Evolutionary conservation across 2,797 vertebrate species (phyloP).

Genomic region (Peromyscus attwateri): DNA sequence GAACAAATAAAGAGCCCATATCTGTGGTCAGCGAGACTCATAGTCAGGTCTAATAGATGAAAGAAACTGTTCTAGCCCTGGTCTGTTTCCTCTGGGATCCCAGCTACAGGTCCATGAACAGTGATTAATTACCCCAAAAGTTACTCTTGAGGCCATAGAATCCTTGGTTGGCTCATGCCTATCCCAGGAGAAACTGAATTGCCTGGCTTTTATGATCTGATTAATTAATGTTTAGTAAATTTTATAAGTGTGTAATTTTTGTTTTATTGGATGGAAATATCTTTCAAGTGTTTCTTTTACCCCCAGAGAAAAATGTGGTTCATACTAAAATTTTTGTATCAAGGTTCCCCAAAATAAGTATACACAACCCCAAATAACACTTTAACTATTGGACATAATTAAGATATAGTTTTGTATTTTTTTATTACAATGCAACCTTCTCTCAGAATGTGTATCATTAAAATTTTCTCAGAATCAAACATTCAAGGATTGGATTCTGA

Average conservation of each 20-base stretch:
- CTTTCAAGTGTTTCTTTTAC: slow-evolving; percentile 64
- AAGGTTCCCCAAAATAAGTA: slow-evolving; percentile 54
- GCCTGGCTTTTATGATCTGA: slow-evolving; percentile 6
- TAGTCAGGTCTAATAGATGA: not conserved
- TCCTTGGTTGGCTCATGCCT: not conserved
- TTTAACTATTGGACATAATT: slow-evolving; percentile 65
- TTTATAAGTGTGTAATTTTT: slow-evolving; percentile 67
- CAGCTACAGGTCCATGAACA: not conserved
- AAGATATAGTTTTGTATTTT: slow-evolving; percentile 27
- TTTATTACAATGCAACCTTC: slow-evolving; percentile 41
- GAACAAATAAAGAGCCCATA: not conserved
- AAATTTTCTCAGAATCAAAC: slow-evolving; percentile 55
- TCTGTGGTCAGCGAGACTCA: slow-evolving; percentile 25
- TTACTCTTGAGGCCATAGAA: slow-evolving; percentile 38
- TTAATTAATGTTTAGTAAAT: slow-evolving; percentile 69
- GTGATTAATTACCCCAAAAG: slow-evolving; percentile 46
- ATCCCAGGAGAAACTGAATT: slow-evolving; percentile 39
- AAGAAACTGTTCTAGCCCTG: not conserved
- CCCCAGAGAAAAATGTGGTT: slow-evolving; percentile 53
- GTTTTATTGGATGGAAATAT: slow-evolving; percentile 69
- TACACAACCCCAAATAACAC: not conserved
- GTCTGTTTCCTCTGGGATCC: slow-evolving; percentile 41
- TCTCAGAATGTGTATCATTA: slow-evolving; percentile 21
- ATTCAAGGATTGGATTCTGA: slow-evolving; percentile 23
- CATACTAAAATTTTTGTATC: slow-evolving; percentile 60